phyloP scores from a whole-genome alignment of 1,140 invertebrate genomes.

The Lineus longissimus region DNA sequence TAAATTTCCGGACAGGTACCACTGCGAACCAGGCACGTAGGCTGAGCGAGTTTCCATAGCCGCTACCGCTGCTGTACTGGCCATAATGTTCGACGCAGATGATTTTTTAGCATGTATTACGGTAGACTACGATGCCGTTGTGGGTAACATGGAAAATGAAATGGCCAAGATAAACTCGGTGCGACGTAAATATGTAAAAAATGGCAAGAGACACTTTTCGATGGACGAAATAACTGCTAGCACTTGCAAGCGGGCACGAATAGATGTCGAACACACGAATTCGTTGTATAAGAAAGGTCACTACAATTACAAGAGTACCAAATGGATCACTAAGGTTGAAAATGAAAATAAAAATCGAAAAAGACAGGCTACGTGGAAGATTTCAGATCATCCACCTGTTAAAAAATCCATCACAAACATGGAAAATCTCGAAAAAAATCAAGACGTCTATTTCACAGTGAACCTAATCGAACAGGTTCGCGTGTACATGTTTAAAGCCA shows the following conservation, averaged over 20 bases:
- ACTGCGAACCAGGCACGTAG: slow-evolving; percentile 5
- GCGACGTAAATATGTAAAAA: slow-evolving; percentile 6
- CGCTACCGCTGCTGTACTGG: too few relatives aligned
- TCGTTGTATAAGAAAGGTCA: slow-evolving; percentile 4
- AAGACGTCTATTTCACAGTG: slow-evolving; percentile 1
- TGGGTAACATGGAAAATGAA: slow-evolving; percentile 5
- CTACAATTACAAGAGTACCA: slow-evolving; percentile 7
- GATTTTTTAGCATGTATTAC: background rate
- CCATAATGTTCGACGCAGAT: slow-evolving; percentile 6
- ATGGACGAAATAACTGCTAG: slow-evolving; percentile 7
- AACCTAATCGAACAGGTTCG: slow-evolving; percentile 6
- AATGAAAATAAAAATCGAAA: background rate
- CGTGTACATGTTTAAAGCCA: slow-evolving; percentile 4
- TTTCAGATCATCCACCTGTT: background rate
- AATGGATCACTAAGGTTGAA: slow-evolving; percentile 1
- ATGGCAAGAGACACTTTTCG: slow-evolving; percentile 5
- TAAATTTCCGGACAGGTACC: slow-evolving; percentile 7
- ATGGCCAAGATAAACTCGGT: slow-evolving; percentile 5
- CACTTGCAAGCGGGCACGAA: slow-evolving; percentile 3
- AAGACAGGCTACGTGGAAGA: background rate
- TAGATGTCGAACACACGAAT: slow-evolving; percentile 5
- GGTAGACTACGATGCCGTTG: background rate
- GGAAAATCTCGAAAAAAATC: background rate
- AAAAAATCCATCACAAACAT: slow-evolving; percentile 3
- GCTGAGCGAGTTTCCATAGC: background rate